Conservation (phyloP, 2,797 vertebrate species). For the Darevskia nairensis region DNA sequence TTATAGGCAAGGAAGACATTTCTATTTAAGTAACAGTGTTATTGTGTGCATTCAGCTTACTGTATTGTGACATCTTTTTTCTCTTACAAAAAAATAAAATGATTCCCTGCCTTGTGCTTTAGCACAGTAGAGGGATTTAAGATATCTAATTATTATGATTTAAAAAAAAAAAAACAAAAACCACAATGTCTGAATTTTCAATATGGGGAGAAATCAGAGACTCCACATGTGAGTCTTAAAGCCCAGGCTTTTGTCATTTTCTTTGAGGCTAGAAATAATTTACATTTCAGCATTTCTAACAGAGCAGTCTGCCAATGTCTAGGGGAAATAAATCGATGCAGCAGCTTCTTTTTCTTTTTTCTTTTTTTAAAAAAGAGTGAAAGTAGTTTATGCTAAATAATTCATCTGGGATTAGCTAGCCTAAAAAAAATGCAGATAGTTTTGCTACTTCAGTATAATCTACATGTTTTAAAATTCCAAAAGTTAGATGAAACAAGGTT, state of each 20-base stretch:
- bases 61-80: conserved; percentile 36
- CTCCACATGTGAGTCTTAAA: conserved; percentile 53
- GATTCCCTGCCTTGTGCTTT: conserved; percentile 39
- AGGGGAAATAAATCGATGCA: not conserved
- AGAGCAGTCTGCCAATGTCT: conserved; percentile 39
- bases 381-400: not conserved
- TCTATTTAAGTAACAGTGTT: conserved; percentile 40
- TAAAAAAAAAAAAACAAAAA: conserved; percentile 43
- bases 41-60: conserved; percentile 26
- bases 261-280: conserved; percentile 39
- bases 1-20: conserved; percentile 28
- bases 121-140: conserved; percentile 35
- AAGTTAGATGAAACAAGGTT: not conserved
- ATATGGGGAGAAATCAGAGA: conserved; percentile 29
- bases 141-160: not conserved
- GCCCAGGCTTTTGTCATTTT: conserved; percentile 3
- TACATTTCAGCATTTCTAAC: conserved; percentile 24
- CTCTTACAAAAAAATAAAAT: conserved; percentile 34
- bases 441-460: not conserved
- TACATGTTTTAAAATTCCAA: conserved; percentile 36
- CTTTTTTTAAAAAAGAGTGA: conserved; percentile 10
- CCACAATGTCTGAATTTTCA: not conserved
- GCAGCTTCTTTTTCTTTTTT: conserved; percentile 14
- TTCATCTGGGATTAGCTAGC: conserved; percentile 34
- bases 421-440: conserved; percentile 31